Base-by-base conservation (phyloP, 2,797 vertebrate species). In the Heteromormyrus szaboi region DNA sequence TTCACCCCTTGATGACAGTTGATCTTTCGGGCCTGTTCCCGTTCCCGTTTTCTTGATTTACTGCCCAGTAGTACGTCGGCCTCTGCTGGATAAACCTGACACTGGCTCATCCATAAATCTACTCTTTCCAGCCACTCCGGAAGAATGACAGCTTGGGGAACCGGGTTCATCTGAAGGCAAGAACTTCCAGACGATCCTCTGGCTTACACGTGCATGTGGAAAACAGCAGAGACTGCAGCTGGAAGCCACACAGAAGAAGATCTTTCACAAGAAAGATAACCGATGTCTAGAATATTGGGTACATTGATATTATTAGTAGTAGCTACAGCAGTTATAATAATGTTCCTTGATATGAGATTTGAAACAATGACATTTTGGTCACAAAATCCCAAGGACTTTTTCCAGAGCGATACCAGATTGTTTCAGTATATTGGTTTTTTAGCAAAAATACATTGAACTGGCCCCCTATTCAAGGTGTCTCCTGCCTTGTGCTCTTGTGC, bases 21-120 rank as follows among this genome's bases (percentile, higher is more conserved):
- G 68, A 25, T 88, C 87, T 91, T 87, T 59, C 86, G 88, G 88
- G 89, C 33, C 89, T 88, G 88, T 89, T 94, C 91, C 92, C 93
- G 90, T 90, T 90, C 89, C 88, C 86, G 85, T 41, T 12, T 9
- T 87, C 62, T 76, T 93, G 93, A 95, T 95, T 95, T 94, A 94
- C 90, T 90, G 91, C 65, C 11, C 92, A 90, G 92, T 90, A 92
- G 92, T 92, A 91, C 90, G 90, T 91, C 91, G 90, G 88, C 88
- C 91, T 91, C 92, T 91, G 90, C 56, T 87, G 86, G 90, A 88
- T 93, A 92, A 94, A 91, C 91, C 90, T 88, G 87, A 92, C 93
- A 93, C 93, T 92, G 79, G 86, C 25, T 19, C 11, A 65, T 44
- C 59, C 83, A 91, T 94, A 94, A 93, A 94, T 94, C 90, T 90